A percentile compares a stretch with the other conserved stretches of the same genome.
Evolutionary conservation across 2,797 vertebrate species (phyloP).

Genomic region (Tiaroga cobitis): DNA sequence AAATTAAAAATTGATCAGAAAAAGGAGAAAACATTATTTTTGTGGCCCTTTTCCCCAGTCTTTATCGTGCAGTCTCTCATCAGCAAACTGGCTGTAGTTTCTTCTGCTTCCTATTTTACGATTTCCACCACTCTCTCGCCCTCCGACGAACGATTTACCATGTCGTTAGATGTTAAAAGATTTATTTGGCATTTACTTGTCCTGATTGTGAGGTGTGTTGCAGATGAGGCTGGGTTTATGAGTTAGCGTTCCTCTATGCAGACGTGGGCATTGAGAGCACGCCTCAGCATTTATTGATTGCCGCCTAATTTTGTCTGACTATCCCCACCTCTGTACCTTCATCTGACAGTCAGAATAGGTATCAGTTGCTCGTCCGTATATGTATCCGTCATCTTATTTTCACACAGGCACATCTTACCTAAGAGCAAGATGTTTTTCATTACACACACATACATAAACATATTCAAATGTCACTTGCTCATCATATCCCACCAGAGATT

Average conservation of each 20-base stretch:
- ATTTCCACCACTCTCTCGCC: conserved; percentile 60
- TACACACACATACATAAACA: conserved; percentile 64
- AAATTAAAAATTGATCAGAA: conserved; percentile 88
- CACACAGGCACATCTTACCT: conserved; percentile 55
- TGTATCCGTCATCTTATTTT: conserved; percentile 59
- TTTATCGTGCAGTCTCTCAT: conserved; percentile 49
- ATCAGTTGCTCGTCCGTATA: conserved; percentile 67
- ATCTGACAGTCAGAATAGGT: conserved; percentile 73
- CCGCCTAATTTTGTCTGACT: conserved; percentile 74
- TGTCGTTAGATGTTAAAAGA: conserved; percentile 65
- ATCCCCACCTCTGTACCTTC: conserved; percentile 9
- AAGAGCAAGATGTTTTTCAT: conserved; percentile 66
- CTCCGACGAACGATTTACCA: conserved; percentile 63
- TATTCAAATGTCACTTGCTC: conserved; percentile 44
- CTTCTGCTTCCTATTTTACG: neutral
- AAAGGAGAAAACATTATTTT: conserved; percentile 79
- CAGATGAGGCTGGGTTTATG: neutral
- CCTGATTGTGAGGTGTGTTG: conserved; percentile 9
- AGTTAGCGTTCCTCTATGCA: neutral
- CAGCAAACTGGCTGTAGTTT: conserved; percentile 24
- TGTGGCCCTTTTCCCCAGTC: conserved; percentile 35
- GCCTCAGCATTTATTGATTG: conserved; percentile 77
- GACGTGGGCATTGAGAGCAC: conserved; percentile 40
- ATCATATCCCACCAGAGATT: conserved; percentile 20
- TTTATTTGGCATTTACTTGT: conserved; percentile 73